Percentiles rank a stretch among this genome's conserved stretches.
Conservation (phyloP, 2,797 vertebrate species). For the Echeneis naucrates region DNA sequence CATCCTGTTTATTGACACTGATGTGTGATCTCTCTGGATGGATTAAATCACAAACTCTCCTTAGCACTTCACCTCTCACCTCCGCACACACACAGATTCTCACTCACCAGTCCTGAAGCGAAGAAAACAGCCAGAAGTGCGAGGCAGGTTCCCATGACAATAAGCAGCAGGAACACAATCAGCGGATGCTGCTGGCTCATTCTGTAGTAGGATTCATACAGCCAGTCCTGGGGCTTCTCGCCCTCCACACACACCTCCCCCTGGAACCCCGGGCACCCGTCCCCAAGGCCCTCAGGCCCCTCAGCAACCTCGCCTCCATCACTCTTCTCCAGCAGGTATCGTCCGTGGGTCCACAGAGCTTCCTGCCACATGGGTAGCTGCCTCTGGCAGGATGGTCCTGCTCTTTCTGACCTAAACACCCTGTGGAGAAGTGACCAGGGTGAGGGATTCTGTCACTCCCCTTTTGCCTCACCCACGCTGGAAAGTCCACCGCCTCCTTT, state of each 20-base stretch:
- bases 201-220: conserved; percentile 96
- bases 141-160: conserved; percentile 96
- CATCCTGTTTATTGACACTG: background rate
- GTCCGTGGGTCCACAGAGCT: conserved; percentile 89
- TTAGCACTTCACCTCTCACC: conserved; percentile 17
- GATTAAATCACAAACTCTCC: conserved; percentile 13
- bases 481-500: conserved; percentile 7
- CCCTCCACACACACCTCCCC: conserved; percentile 63
- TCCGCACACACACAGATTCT: conserved; percentile 10
- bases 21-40: background rate
- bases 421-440: background rate
- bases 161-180: conserved; percentile 96
- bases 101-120: conserved; percentile 94
- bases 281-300: conserved; percentile 71
- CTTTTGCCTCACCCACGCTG: conserved; percentile 13
- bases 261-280: conserved; percentile 68
- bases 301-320: conserved; percentile 79
- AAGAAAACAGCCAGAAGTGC: conserved; percentile 96
- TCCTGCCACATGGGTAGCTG: conserved; percentile 87
- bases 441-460: conserved; percentile 31
- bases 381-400: conserved; percentile 40
- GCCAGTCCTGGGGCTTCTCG: conserved; percentile 93
- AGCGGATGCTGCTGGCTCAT: conserved; percentile 99
- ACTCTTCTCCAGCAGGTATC: conserved; percentile 92
- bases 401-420: conserved; percentile 33